phyloP scores from a whole-genome alignment of 1,140 invertebrate genomes.

The Hylaeus anthracinus region DNA sequence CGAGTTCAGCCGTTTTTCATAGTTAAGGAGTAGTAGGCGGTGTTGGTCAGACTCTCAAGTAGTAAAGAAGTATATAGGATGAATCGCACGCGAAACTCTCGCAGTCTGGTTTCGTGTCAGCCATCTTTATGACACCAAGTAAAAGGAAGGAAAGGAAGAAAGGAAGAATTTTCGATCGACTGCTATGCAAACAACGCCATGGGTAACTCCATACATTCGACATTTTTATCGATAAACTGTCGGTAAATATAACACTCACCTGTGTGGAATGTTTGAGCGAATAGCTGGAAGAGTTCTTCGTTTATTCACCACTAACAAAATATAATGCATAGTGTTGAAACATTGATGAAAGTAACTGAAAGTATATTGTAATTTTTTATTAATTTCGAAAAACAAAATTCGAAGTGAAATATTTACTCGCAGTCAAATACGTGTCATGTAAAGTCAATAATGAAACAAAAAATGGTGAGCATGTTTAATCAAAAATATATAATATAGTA shows the following conservation, averaged over 20 bases:
- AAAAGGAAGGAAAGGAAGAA: background rate
- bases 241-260: background rate
- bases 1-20: constrained; percentile 57
- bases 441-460: too few species aligned
- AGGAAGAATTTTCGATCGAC: constrained; percentile 7
- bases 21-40: constrained; percentile 48
- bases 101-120: background rate
- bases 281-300: background rate
- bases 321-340: too few species aligned
- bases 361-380: too few species aligned
- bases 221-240: constrained; percentile 3
- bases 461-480: too few species aligned
- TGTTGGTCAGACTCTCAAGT: constrained; percentile 52
- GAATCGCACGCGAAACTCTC: constrained; percentile 33
- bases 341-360: too few species aligned
- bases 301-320: background rate
- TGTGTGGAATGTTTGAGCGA: background rate
- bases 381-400: too few species aligned
- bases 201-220: background rate
- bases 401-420: too few species aligned
- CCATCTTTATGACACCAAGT: background rate
- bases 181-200: background rate
- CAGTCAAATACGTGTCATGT: too few species aligned
- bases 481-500: too few species aligned
- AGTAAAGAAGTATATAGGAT: constrained; percentile 33